These are phyloP conservation scores for Zosterops pallidus DNA, from an alignment of 2,113 vertebrate genomes.

Conservation along the genomic window DNA sequence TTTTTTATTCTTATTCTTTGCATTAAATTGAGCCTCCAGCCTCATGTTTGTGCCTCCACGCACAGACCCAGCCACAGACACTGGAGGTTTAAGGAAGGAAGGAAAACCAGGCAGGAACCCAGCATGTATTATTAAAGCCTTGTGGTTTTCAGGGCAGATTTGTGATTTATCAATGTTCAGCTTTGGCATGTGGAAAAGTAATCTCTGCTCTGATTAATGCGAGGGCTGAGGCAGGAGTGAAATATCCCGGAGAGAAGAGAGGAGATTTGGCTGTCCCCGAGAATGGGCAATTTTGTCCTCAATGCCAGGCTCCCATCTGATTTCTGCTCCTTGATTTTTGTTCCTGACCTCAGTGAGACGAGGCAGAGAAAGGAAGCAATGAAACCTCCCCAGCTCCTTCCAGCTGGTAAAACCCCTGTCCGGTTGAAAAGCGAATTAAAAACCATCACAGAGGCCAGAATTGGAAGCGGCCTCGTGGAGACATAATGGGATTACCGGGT, in stretches of 20 bases:
- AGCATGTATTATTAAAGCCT: background rate
- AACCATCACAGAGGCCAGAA: slow-evolving; percentile 49
- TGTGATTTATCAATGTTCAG: background rate
- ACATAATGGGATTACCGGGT: slow-evolving; percentile 52
- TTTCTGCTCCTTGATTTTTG: background rate
- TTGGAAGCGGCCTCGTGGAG: slow-evolving; percentile 46
- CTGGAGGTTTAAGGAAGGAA: background rate
- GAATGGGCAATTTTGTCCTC: background rate
- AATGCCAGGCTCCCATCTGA: background rate
- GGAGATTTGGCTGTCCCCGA: accelerated
- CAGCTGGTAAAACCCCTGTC: background rate
- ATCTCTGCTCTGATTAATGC: background rate
- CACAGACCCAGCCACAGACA: background rate
- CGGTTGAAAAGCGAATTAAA: slow-evolving; percentile 35
- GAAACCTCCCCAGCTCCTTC: background rate
- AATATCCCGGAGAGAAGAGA: background rate
- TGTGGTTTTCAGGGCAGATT: background rate
- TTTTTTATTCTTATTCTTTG: background rate
- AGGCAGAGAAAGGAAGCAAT: background rate
- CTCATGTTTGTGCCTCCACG: background rate
- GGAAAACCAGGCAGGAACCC: background rate
- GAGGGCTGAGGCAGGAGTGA: background rate
- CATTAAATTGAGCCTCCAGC: background rate
- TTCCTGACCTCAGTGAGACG: accelerated
- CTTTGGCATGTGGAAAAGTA: background rate